Percentiles rank a stretch among this genome's conserved stretches.
Conservation (phyloP, 2,797 vertebrate genomes). For the Acanthurus lineatus region DNA sequence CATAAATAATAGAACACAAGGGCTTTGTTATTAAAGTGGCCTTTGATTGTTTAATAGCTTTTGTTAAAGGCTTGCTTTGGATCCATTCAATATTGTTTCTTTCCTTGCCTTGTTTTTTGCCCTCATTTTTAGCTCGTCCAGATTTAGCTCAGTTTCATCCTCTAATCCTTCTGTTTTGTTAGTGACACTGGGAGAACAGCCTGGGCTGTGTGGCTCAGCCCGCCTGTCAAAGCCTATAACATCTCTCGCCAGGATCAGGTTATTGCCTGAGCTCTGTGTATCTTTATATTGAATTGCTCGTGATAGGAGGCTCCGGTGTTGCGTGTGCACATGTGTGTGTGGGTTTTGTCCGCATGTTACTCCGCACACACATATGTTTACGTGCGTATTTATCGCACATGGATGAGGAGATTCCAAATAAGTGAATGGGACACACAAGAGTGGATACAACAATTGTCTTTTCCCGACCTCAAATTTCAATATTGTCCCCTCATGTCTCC, state of each 20-base stretch:
- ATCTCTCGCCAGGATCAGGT: conserved; percentile 79
- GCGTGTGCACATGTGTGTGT: conserved; percentile 20
- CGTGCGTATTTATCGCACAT: conserved; percentile 51
- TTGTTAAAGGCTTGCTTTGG: conserved; percentile 72
- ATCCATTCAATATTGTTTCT: conserved; percentile 74
- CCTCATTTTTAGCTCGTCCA: conserved; percentile 73
- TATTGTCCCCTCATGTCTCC: conserved; percentile 56
- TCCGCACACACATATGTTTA: conserved; percentile 38
- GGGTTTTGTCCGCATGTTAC: conserved; percentile 3
- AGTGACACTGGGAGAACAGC: conserved; percentile 77
- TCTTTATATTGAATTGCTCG: conserved; percentile 78
- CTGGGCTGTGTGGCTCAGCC: conserved; percentile 71
- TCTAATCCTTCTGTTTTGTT: conserved; percentile 85
- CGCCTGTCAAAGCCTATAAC: conserved; percentile 78
- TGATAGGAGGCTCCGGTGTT: conserved; percentile 57
- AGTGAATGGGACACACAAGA: conserved; percentile 73
- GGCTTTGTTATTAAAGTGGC: conserved; percentile 77
- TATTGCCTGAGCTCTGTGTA: conserved; percentile 76
- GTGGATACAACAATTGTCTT: conserved; percentile 76
- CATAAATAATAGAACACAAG: conserved; percentile 69
- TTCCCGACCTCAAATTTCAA: conserved; percentile 82
- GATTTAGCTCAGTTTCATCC: conserved; percentile 83
- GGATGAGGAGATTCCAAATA: conserved; percentile 66
- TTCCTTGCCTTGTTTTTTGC: conserved; percentile 72
- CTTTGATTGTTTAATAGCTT: conserved; percentile 80